These are phyloP conservation scores for Stegodyphus mimosarum DNA, from an alignment of 1,140 invertebrate species.

Conservation along the genomic window DNA sequence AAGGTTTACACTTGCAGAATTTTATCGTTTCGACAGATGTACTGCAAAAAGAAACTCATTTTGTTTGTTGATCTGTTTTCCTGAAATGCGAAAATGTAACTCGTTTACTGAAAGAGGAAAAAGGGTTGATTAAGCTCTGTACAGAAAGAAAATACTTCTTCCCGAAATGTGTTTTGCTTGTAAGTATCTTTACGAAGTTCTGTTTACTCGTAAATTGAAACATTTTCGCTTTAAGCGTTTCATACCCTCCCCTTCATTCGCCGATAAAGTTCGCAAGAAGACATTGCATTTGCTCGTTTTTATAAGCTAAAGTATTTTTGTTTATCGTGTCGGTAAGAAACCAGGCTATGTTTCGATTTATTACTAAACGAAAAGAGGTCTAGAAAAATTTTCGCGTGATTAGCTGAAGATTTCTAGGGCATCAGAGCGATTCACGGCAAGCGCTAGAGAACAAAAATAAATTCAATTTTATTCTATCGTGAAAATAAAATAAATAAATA, in stretches of 20 bases:
- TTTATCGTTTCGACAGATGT: constrained; percentile 55
- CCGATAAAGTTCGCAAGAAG: background rate
- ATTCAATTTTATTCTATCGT: no score
- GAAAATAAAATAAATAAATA: no score
- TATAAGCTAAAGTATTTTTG: background rate
- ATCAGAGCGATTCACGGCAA: no score
- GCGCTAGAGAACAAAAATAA: no score
- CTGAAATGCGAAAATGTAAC: constrained; percentile 25
- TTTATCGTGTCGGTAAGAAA: background rate
- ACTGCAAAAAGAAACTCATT: constrained; percentile 42
- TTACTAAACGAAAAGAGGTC: background rate
- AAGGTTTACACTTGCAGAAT: constrained; percentile 53
- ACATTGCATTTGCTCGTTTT: background rate
- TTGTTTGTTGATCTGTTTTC: constrained; percentile 54
- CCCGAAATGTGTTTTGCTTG: constrained; percentile 53
- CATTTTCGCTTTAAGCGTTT: constrained; percentile 54
- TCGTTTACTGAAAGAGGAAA: constrained; percentile 32
- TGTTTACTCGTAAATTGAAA: constrained; percentile 50
- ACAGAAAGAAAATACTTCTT: constrained; percentile 34
- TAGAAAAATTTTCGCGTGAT: background rate
- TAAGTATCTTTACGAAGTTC: constrained; percentile 46
- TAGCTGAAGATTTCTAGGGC: background rate
- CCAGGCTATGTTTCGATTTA: background rate
- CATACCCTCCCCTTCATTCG: background rate
- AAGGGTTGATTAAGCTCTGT: constrained; percentile 58